Evolutionary conservation across 2,113 vertebrate species (phyloP).

Genomic region (Carlito syrichta): DNA sequence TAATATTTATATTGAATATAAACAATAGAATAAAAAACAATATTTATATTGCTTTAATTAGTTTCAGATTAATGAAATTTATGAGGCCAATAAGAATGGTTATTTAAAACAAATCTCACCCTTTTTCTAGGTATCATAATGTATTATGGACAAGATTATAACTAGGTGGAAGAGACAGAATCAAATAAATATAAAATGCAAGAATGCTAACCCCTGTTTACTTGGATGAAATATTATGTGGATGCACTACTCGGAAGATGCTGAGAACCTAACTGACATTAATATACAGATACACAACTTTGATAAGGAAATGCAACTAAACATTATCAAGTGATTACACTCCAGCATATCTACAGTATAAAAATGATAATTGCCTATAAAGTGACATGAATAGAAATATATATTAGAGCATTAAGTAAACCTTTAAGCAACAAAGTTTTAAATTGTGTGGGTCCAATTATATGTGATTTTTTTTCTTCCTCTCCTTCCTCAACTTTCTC

Average conservation of each 20-base stretch:
- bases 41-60: neutral
- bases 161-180: neutral
- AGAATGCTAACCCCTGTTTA: neutral
- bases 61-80: neutral
- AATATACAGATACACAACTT: neutral
- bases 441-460: neutral
- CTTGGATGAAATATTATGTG: neutral
- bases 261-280: neutral
- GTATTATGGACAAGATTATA: neutral
- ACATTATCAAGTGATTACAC: neutral
- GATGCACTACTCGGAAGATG: neutral
- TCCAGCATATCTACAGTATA: too few relatives aligned
- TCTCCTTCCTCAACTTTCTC: neutral
- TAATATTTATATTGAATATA: too few relatives aligned
- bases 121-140: neutral
- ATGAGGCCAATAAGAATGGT: neutral
- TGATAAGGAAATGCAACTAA: neutral
- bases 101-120: neutral
- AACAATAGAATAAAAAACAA: neutral
- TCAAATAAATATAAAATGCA: neutral
- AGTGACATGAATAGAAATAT: neutral
- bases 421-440: neutral
- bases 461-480: neutral
- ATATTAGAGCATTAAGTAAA: neutral
- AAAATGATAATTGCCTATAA: too few relatives aligned